Base-by-base conservation (phyloP, 2,888 invertebrate genomes). In the Drosophila seclusa region DNA sequence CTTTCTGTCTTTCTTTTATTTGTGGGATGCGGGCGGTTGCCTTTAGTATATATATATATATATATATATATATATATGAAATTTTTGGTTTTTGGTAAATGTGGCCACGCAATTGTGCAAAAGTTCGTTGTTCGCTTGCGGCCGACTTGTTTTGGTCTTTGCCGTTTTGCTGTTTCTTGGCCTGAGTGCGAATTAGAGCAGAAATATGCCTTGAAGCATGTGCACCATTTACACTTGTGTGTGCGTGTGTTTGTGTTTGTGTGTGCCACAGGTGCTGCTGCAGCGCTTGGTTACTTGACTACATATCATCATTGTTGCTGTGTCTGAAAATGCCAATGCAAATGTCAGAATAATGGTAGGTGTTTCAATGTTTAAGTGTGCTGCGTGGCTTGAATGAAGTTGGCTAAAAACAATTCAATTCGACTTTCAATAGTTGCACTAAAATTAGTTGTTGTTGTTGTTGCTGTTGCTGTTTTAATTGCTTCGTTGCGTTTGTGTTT, bases 161-260 rank as follows among this genome's bases (percentile, higher is more conserved):
- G 58, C 48, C 53, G 58, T n/a, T 66, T 16, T 48, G 72, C 69
- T 73, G 77, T 68, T 72, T 73, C 80, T 82, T 83, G 88, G 82
- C 90, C 91, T 74, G 87, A 82, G 92, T 91, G 91, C 83, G 92
- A 91, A 91, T 89, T 90, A 88, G 91, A 91, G 91, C 91, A 91
- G 80, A 91, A 83, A 90, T 73, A 76, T 78, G 83, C 82, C 87
- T 83, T 77, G 78, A 32, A 77, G 86, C 86, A 78, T 84, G 82
- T 89, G 89, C 87, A 89, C 68, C 89, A 78, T 61, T 59, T 65
- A 58, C 32, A 29, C 36, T 48, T 68, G 48, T 67, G 59, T 62
- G 55, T 64, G 24, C 62, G 18, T 61, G 42, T 64, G 16, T 63
- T n/a, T 65, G 32, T 48, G 42, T 63, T 34, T 68, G 48, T 31